Conservation (phyloP, 2,888 invertebrate species). For the Napeogenes inachia region DNA sequence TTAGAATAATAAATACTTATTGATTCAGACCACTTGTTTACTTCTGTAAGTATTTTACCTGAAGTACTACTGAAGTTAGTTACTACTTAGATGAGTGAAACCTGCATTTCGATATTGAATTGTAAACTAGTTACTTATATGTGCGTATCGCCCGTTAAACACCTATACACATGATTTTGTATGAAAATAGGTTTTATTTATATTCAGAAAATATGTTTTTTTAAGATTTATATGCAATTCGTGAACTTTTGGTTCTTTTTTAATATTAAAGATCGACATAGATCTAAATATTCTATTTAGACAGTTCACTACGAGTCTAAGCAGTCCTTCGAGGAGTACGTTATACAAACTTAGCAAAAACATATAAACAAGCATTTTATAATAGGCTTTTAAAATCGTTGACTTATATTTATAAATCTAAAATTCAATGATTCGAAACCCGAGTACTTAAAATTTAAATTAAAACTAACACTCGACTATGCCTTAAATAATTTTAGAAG, state of each 20-base stretch:
- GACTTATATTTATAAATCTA: conserved; percentile 48
- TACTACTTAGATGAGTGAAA: conserved; percentile 28
- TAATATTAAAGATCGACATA: conserved; percentile 52
- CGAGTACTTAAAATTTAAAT: conserved; percentile 45
- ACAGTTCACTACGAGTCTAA: conserved; percentile 61
- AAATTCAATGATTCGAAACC: conserved; percentile 68
- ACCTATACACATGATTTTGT: conserved; percentile 64
- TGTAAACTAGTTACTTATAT: conserved; percentile 52
- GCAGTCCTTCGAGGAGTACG: conserved; percentile 61
- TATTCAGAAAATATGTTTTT: conserved; percentile 69
- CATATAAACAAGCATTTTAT: conserved; percentile 39
- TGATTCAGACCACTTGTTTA: conserved; percentile 37
- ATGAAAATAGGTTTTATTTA: conserved; percentile 74
- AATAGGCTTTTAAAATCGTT: conserved; percentile 54
- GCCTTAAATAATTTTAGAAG: conserved; percentile 42
- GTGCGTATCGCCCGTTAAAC: conserved; percentile 69
- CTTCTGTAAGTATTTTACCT: conserved; percentile 28
- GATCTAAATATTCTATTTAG: conserved; percentile 62
- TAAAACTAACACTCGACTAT: conserved; percentile 49
- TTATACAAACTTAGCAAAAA: conserved; percentile 45
- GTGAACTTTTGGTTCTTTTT: conserved; percentile 61
- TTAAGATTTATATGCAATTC: conserved; percentile 58
- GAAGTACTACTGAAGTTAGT: too few species aligned
- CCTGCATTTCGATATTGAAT: conserved; percentile 40
- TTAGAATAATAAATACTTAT: conserved; percentile 21